A percentile compares a stretch with the other conserved stretches of the same genome.
phyloP scores from a whole-genome alignment of 2,113 vertebrate species.

The Barbus barbus region DNA sequence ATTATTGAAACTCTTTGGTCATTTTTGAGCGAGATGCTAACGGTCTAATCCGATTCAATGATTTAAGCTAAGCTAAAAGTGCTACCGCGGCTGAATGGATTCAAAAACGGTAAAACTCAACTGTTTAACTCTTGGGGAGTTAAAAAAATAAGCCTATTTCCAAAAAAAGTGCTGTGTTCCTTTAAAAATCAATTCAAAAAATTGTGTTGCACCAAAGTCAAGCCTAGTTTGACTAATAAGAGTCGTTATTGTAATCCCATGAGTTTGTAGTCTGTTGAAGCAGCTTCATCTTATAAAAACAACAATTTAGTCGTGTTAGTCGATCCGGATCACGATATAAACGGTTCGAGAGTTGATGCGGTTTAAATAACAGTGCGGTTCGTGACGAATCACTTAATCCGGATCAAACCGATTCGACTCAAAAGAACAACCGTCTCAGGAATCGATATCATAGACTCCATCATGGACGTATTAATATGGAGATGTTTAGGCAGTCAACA shows the following conservation, averaged over 20 bases:
- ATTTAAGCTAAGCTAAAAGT: too few species aligned
- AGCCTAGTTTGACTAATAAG: too few species aligned
- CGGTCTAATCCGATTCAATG: too few species aligned
- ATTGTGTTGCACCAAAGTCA: background rate
- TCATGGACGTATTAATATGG: background rate
- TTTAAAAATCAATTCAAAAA: background rate
- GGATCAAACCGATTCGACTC: background rate
- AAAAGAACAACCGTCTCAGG: background rate
- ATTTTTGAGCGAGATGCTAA: too few species aligned
- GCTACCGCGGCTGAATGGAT: too few species aligned
- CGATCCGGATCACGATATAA: too few species aligned
- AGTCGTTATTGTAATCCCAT: background rate
- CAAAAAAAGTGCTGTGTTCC: too few species aligned
- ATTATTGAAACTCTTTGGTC: too few species aligned
- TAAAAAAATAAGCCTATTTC: too few species aligned
- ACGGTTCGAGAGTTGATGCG: background rate
- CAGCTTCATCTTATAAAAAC: background rate
- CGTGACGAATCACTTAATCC: background rate
- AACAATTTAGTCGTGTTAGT: too few species aligned
- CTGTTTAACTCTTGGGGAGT: too few species aligned
- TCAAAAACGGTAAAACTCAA: too few species aligned
- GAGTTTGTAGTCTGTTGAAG: background rate
- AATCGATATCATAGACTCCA: background rate
- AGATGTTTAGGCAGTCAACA: background rate
- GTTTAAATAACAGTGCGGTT: background rate